Conservation (phyloP, 2,113 vertebrate genomes). For the Pungitius pungitius region DNA sequence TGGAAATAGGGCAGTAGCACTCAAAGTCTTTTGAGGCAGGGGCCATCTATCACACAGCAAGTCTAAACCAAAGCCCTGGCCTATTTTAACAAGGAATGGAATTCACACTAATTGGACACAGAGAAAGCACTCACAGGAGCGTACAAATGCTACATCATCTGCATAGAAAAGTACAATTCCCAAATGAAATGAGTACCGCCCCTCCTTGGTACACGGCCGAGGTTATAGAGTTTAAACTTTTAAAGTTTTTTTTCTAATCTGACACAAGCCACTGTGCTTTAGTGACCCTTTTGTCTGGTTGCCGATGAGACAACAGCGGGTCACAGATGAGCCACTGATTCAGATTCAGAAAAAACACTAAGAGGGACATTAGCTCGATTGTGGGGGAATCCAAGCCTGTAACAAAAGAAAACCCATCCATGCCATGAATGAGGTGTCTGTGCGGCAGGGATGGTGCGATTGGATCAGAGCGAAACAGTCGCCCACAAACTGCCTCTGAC, state of each 20-base stretch:
- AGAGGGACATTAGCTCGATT: constrained; percentile 44
- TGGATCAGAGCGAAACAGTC: constrained; percentile 16
- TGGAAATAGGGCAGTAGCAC: constrained; percentile 39
- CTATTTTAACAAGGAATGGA: constrained; percentile 62
- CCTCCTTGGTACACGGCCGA: constrained; percentile 25
- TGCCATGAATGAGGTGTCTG: constrained; percentile 27
- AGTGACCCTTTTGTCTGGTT: not conserved
- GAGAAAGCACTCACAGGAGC: constrained; percentile 57
- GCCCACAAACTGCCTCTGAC: constrained; percentile 22
- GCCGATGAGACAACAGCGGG: not conserved
- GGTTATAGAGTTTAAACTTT: constrained; percentile 26
- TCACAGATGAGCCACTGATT: constrained; percentile 41
- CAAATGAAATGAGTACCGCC: constrained; percentile 15
- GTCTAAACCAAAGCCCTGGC: constrained; percentile 29
- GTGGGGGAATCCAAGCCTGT: constrained; percentile 8
- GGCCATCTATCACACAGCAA: constrained; percentile 43
- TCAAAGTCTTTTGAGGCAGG: constrained; percentile 34
- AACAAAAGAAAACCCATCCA: constrained; percentile 13
- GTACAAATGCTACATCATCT: constrained; percentile 40
- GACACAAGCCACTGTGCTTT: constrained; percentile 18
- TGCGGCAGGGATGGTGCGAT: constrained; percentile 15
- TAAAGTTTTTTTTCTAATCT: not conserved
- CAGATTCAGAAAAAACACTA: constrained; percentile 5
- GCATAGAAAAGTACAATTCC: constrained; percentile 40
- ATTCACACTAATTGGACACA: constrained; percentile 56